Percentiles rank a stretch among this genome's conserved stretches.
These are phyloP conservation scores for Pomatostomus ruficeps DNA, from an alignment of 2,113 vertebrate genomes.

Conservation along the genomic window DNA sequence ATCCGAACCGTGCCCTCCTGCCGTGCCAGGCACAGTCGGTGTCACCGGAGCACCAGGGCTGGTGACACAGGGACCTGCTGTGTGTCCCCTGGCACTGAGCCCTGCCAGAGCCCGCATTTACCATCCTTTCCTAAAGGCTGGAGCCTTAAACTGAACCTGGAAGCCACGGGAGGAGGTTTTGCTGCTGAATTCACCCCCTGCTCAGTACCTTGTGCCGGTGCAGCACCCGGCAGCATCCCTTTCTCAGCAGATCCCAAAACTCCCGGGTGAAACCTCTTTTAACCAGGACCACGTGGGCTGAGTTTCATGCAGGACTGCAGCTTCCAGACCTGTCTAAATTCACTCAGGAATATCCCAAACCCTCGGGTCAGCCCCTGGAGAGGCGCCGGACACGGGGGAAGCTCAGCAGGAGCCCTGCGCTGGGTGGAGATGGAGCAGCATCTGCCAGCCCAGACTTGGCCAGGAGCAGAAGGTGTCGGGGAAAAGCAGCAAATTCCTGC, in stretches of 20 bases:
- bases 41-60: fast-evolving
- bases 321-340: not conserved
- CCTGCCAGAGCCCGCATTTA: not conserved
- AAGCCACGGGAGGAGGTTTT: not conserved
- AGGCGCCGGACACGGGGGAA: not conserved
- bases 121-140: not conserved
- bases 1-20: fast-evolving
- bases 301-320: not conserved
- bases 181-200: not conserved
- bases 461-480: not conserved
- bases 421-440: not conserved
- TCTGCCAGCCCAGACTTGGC: not conserved
- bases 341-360: fast-evolving
- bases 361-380: not conserved
- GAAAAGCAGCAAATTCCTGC: not conserved
- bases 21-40: not conserved
- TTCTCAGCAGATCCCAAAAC: not conserved
- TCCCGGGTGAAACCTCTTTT: not conserved
- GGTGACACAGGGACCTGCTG: fast-evolving
- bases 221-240: fast-evolving
- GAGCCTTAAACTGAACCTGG: not conserved
- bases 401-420: not conserved
- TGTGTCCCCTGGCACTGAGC: not conserved
- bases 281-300: not conserved
- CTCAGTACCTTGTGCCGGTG: fast-evolving